A percentile compares a stretch with the other conserved stretches of the same genome.
Conservation (phyloP, 2,797 vertebrate genomes). For the Sebastes steindachneri region DNA sequence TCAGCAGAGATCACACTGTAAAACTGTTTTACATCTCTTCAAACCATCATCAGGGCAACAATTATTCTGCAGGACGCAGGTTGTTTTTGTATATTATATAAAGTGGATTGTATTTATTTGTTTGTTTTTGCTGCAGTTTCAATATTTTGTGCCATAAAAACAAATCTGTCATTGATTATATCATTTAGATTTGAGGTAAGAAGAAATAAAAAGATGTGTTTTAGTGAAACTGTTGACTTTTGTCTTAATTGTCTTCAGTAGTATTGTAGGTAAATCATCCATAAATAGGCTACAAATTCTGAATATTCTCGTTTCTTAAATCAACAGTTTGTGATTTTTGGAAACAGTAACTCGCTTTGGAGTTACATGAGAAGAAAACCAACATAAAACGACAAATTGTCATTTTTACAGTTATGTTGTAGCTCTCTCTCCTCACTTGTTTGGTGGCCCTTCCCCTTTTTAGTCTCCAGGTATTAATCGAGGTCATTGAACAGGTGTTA, state of each 20-base stretch:
- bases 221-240: background rate
- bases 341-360: no score
- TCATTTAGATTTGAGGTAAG: background rate
- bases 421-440: no score
- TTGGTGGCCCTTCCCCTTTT: no score
- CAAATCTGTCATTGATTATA: background rate
- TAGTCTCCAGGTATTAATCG: no score
- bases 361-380: no score
- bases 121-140: background rate
- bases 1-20: background rate
- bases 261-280: background rate
- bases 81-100: background rate
- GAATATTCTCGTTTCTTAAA: no score
- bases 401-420: no score
- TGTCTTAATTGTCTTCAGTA: background rate
- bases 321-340: no score
- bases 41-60: background rate
- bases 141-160: conserved; percentile 5
- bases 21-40: background rate
- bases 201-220: conserved; percentile 34
- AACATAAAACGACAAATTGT: no score
- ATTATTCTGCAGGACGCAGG: background rate
- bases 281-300: background rate
- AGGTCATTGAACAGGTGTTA: no score
- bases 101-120: background rate